A percentile compares a stretch with the other conserved stretches of the same genome.
These are phyloP conservation scores for Cryptophagus acutangulus DNA, from an alignment of 2,888 invertebrate species.

Conservation along the genomic window DNA sequence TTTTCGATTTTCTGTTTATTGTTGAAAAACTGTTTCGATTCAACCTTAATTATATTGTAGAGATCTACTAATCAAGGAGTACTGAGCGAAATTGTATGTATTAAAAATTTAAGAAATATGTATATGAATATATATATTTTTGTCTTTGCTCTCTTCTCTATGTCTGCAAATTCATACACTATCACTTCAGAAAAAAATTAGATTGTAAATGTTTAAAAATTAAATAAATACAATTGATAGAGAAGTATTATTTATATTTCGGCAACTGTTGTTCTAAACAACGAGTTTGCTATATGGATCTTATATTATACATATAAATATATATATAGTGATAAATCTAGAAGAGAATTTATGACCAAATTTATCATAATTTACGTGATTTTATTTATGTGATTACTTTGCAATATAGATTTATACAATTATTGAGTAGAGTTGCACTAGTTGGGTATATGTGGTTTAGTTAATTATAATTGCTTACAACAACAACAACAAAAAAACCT, in stretches of 20 bases:
- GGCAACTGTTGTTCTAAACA: constrained; percentile 27
- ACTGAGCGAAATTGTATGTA: constrained; percentile 32
- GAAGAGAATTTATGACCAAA: constrained; percentile 34
- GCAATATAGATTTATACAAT: constrained; percentile 36
- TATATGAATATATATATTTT: constrained; percentile 23
- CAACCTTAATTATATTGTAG: constrained; percentile 4
- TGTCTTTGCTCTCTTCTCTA: constrained; percentile 3
- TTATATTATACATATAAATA: neutral
- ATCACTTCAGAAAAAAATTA: constrained; percentile 6
- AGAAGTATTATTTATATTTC: no score
- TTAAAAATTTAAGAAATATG: no score
- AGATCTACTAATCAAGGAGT: constrained; percentile 28
- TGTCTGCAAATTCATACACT: constrained; percentile 19
- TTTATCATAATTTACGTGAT: constrained; percentile 35
- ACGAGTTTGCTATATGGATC: constrained; percentile 15
- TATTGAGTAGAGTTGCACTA: constrained; percentile 22
- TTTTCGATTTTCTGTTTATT: neutral
- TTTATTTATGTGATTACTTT: constrained; percentile 40
- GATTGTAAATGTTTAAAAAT: constrained; percentile 14
- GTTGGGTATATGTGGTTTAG: constrained; percentile 42
- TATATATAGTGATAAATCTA: constrained; percentile 20
- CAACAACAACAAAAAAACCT: no score
- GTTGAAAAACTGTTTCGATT: neutral
- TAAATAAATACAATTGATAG: constrained; percentile 10
- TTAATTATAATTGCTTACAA: constrained; percentile 32